Conservation (phyloP, 2,888 invertebrate species). For the Noctua pronuba region DNA sequence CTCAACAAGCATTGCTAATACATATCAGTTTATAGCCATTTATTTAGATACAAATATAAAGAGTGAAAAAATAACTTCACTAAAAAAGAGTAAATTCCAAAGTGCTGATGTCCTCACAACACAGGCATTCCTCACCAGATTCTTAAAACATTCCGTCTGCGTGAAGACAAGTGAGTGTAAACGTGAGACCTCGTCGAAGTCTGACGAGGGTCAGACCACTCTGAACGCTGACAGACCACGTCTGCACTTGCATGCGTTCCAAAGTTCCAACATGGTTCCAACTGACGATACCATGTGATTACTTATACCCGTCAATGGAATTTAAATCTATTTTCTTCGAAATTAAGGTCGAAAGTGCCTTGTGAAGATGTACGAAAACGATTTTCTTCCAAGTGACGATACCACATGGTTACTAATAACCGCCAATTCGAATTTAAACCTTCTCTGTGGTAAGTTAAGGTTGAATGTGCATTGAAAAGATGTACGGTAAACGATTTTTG, state of each 20-base stretch:
- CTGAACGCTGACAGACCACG: constrained; percentile 72
- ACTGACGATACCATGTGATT: constrained; percentile 46
- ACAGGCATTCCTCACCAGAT: constrained; percentile 37
- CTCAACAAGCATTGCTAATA: neutral
- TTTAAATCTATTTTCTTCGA: neutral
- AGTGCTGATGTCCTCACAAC: constrained; percentile 4
- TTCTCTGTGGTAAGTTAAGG: fast-evolving
- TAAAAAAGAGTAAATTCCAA: neutral
- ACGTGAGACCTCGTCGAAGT: constrained; percentile 64
- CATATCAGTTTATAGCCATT: neutral
- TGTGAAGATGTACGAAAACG: neutral
- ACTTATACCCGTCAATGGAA: neutral
- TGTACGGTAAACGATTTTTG: neutral
- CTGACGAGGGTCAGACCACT: constrained; percentile 72
- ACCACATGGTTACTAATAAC: constrained; percentile 31
- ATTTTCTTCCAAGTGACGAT: constrained; percentile 37
- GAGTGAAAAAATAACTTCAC: neutral
- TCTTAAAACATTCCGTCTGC: constrained; percentile 48
- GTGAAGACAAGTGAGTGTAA: constrained; percentile 53
- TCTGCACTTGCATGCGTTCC: constrained; percentile 65
- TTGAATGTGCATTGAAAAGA: neutral
- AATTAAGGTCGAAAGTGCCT: fast-evolving
- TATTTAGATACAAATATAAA: neutral
- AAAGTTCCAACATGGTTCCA: constrained; percentile 31
- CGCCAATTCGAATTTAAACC: constrained; percentile 16